These are phyloP conservation scores for Xenentodon cancila DNA, from an alignment of 2,797 vertebrate genomes.

Conservation along the genomic window DNA sequence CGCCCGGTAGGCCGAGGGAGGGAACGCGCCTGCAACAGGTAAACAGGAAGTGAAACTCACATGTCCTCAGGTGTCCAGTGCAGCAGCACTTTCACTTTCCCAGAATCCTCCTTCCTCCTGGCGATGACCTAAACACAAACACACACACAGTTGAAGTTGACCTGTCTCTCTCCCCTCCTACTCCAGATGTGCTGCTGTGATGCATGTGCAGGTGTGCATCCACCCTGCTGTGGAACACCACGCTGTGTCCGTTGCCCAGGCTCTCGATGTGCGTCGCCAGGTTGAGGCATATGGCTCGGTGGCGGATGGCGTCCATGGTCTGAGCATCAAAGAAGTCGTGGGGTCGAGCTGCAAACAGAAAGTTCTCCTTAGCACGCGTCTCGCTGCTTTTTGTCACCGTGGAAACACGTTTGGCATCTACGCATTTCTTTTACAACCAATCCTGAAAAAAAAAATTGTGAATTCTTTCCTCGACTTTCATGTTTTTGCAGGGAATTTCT, in stretches of 20 bases:
- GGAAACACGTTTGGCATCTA: no score
- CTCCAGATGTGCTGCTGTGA: neutral
- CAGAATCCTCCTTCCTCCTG: slow-evolving; percentile 94
- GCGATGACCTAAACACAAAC: slow-evolving; percentile 87
- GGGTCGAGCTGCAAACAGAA: slow-evolving; percentile 84
- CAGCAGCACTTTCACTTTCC: slow-evolving; percentile 93
- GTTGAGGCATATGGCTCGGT: slow-evolving; percentile 95
- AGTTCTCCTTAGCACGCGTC: neutral
- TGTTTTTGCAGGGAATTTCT: no score
- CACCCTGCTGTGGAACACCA: slow-evolving; percentile 96
- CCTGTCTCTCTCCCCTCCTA: neutral
- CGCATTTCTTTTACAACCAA: no score
- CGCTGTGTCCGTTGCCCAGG: slow-evolving; percentile 94
- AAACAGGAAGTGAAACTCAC: slow-evolving; percentile 74
- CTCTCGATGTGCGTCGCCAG: slow-evolving; percentile 94
- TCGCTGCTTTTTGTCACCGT: no score
- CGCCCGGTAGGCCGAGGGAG: no score
- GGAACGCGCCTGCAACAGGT: neutral
- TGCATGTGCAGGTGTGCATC: slow-evolving; percentile 41
- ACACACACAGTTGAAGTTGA: neutral
- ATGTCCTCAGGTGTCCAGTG: slow-evolving; percentile 97
- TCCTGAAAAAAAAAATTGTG: no score
- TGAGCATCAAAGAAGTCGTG: slow-evolving; percentile 96
- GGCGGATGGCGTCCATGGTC: slow-evolving; percentile 95
- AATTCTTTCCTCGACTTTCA: no score